A percentile compares a stretch with the other conserved stretches of the same genome.
phyloP scores from a whole-genome alignment of 2,888 invertebrate genomes.

The Drosophila barbarae region DNA sequence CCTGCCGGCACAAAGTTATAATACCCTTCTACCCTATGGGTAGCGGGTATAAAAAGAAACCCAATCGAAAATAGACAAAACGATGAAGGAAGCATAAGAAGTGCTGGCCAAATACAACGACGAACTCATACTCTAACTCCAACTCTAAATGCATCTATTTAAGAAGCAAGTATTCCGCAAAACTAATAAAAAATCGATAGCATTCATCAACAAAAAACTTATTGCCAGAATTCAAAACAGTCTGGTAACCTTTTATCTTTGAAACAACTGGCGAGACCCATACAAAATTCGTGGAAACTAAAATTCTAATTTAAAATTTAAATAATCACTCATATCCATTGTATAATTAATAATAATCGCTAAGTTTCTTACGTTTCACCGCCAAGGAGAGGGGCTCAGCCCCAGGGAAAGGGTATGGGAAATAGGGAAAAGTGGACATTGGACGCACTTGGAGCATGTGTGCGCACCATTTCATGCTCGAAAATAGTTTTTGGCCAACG shows the following conservation, averaged over 20 bases:
- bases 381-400: neutral
- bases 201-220: too few species aligned
- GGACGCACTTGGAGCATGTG: slow-evolving; percentile 72
- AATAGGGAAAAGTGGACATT: slow-evolving; percentile 47
- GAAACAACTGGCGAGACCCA: neutral
- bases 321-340: too few species aligned
- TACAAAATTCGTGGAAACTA: neutral
- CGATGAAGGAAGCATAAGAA: slow-evolving; percentile 14
- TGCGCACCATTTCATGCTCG: slow-evolving; percentile 68
- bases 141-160: neutral
- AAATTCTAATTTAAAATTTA: neutral
- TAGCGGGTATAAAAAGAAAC: slow-evolving; percentile 13
- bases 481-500: slow-evolving; percentile 65
- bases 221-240: neutral
- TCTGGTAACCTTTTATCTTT: neutral
- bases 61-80: slow-evolving; percentile 36
- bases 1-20: too few species aligned
- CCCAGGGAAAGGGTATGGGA: slow-evolving; percentile 2
- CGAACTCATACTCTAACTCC: neutral
- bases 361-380: neutral
- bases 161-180: neutral
- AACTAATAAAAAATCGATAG: too few species aligned
- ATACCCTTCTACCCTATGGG: too few species aligned
- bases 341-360: too few species aligned
- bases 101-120: too few species aligned